Base-by-base conservation (phyloP, 2,888 invertebrate species). In the Catocala nupta region DNA sequence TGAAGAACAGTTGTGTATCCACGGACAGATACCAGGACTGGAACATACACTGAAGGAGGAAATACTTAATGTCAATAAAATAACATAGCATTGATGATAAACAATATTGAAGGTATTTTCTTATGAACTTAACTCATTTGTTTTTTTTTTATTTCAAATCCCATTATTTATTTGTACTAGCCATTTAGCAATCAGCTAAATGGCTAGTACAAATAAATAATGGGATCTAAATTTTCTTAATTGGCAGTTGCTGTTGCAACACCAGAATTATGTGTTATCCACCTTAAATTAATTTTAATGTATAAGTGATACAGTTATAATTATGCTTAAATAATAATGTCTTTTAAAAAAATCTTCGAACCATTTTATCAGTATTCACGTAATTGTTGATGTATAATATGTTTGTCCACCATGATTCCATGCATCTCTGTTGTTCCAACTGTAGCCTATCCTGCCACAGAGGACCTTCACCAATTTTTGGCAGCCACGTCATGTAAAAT, bases 311-410 rank as follows among this genome's bases (percentile, higher is more conserved):
- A 25, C 25, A 25, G 25, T 25, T 25, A 25, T 25, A 25, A 25
- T 39, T 39, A 8, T 39, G 4, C 1, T 1, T 0, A 42, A 3
- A 42, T 6, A 52, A 5, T 1, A 51, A 4, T 36, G 5, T 0
- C 9, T 49, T 7, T 49, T 2, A 42, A 64, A 75, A 25, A 25
- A 25, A 25, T 25, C 25, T 25, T 25, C 88, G 87, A 84, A 96
- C 96, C 90, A 96, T 79, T 76, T 95, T 86, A 70, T 96, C 96
- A 3, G 95, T 95, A 52, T 95, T 95, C 11, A 96, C 91, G 78
- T 97, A 97, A 81, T 97, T 97, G 80, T 97, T 97, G 54, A 97
- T 92, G 83, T 97, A 97, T 42, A 97, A 85, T 49, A 97, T 90
- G 83, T 97, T 97, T 0, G 96, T 86, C 97, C 97, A 97, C 97